These are phyloP conservation scores for Pterophyllum scalare DNA, from an alignment of 2,113 vertebrate species.

Conservation along the genomic window DNA sequence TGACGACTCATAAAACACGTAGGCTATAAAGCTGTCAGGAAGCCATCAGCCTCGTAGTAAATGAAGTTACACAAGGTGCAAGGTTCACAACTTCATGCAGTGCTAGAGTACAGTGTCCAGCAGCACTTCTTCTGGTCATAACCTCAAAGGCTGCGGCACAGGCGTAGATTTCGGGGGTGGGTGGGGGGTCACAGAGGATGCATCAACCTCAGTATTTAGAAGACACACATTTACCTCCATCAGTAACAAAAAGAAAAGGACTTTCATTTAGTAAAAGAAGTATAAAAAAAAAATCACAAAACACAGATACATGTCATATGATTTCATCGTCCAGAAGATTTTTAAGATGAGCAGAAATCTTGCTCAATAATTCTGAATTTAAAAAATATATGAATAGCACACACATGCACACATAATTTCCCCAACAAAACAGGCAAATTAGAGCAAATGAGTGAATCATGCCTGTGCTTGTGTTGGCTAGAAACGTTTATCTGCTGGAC, in stretches of 20 bases:
- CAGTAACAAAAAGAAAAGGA: too few relatives aligned
- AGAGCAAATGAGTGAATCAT: accelerated
- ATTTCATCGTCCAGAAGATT: background rate
- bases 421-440: background rate
- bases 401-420: accelerated
- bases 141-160: constrained; percentile 22
- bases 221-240: accelerated
- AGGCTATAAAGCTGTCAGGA: constrained; percentile 93
- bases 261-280: background rate
- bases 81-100: constrained; percentile 85
- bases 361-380: background rate
- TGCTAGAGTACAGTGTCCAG: constrained; percentile 78
- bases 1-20: constrained; percentile 88
- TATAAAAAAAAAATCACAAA: background rate
- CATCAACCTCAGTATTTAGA: background rate
- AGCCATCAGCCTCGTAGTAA: constrained; percentile 89
- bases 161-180: background rate
- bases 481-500: background rate
- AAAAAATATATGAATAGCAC: background rate
- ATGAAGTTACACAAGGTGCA: constrained; percentile 88
- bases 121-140: constrained; percentile 28
- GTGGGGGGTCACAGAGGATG: background rate
- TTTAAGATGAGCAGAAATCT: background rate
- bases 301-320: background rate
- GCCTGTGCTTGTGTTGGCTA: background rate